These are phyloP conservation scores for Acrossocheilus fasciatus DNA, from an alignment of 2,797 vertebrate species.

Conservation along the genomic window DNA sequence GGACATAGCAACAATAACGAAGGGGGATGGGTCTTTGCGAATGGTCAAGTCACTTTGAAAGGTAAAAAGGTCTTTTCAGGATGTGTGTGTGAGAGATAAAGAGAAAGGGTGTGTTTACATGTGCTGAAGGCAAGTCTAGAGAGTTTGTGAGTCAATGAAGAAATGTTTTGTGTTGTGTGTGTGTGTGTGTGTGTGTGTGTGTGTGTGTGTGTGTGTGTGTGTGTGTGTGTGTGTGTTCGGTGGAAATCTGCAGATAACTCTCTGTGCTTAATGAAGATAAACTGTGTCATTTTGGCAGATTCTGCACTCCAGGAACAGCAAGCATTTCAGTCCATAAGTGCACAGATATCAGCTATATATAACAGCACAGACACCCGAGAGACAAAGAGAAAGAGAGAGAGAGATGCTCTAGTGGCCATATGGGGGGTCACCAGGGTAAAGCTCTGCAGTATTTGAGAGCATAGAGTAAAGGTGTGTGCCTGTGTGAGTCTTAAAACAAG, in stretches of 20 bases:
- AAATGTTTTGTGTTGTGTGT: constrained; percentile 11
- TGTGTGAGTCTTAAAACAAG: constrained; percentile 44
- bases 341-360: constrained; percentile 55
- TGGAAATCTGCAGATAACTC: constrained; percentile 39
- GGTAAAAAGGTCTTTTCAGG: constrained; percentile 54
- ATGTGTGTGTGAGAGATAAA: constrained; percentile 9
- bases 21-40: not conserved
- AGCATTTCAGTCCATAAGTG: constrained; percentile 56
- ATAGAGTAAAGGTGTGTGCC: constrained; percentile 22
- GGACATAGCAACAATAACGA: not conserved
- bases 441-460: constrained; percentile 50
- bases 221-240: constrained; percentile 18
- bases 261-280: constrained; percentile 60
- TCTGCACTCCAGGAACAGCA: constrained; percentile 56
- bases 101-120: constrained; percentile 16
- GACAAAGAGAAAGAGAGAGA: constrained; percentile 26
- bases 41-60: constrained; percentile 45
- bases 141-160: not conserved
- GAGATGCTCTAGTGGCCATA: constrained; percentile 35
- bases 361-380: constrained; percentile 44
- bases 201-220: constrained; percentile 22
- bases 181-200: constrained; percentile 3
- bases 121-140: constrained; percentile 10
- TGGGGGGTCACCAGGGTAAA: constrained; percentile 48
- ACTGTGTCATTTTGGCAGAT: constrained; percentile 59